phyloP scores from a whole-genome alignment of 2,797 vertebrate species.

The Setipinna tenuifilis region DNA sequence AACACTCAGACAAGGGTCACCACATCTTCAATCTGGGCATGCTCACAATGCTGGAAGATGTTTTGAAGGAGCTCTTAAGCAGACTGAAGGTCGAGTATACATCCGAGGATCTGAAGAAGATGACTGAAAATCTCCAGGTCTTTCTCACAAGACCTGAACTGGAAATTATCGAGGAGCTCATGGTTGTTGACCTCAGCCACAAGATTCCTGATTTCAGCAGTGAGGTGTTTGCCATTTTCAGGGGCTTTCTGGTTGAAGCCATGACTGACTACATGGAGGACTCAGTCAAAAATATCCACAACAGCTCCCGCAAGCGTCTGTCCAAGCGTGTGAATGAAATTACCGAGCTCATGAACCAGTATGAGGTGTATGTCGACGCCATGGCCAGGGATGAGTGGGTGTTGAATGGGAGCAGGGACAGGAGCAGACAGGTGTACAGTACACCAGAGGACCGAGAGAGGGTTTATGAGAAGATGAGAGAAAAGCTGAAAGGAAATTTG shows the following conservation, averaged over 20 bases:
- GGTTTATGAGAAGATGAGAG: neutral
- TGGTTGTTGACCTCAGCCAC: neutral
- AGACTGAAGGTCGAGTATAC: neutral
- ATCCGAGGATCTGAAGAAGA: neutral
- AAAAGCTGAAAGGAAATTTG: neutral
- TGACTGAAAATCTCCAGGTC: neutral
- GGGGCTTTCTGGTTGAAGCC: neutral
- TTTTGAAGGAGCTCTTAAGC: neutral
- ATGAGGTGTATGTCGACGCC: neutral
- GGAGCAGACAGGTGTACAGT: neutral
- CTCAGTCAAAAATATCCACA: neutral
- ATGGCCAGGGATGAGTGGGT: neutral
- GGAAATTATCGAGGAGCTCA: neutral
- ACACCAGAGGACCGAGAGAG: neutral
- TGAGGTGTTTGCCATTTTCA: neutral
- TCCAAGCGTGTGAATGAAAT: neutral
- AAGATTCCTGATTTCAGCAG: neutral
- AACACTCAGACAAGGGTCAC: neutral
- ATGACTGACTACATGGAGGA: conserved; percentile 1
- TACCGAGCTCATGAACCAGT: neutral
- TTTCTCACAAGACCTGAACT: neutral
- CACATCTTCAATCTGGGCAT: neutral
- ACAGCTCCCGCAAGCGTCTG: neutral
- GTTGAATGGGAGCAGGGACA: neutral
- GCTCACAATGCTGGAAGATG: neutral